phyloP scores from a whole-genome alignment of 2,797 vertebrate species.

The Mormyrops attenuatus region DNA sequence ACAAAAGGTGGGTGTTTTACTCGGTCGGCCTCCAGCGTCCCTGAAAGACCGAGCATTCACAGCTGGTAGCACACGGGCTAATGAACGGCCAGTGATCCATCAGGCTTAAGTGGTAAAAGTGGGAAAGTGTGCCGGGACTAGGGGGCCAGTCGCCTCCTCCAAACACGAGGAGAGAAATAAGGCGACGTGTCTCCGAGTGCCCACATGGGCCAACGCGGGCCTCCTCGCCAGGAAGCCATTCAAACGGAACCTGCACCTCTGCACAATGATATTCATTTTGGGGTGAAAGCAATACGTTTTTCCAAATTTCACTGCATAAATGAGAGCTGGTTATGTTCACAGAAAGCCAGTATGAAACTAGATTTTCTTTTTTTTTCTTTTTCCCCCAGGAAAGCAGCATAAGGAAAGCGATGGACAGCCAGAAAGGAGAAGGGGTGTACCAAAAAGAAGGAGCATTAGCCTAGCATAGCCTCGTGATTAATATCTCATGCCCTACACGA shows the following conservation, averaged over 20 bases:
- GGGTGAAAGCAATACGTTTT: constrained; percentile 7
- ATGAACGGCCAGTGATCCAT: constrained; percentile 85
- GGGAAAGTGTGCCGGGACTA: constrained; percentile 72
- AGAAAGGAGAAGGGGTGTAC: constrained; percentile 18
- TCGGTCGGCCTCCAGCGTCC: constrained; percentile 71
- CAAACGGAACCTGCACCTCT: neutral
- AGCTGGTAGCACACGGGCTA: constrained; percentile 67
- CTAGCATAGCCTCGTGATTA: neutral
- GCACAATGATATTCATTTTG: neutral
- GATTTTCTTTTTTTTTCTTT: neutral
- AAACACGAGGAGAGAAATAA: neutral
- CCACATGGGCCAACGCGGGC: neutral
- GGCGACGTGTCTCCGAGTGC: neutral
- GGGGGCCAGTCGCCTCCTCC: neutral
- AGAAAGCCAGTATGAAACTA: constrained; percentile 31
- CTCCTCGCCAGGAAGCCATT: neutral
- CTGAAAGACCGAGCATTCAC: constrained; percentile 84
- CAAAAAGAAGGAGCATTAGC: constrained; percentile 32
- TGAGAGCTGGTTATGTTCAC: constrained; percentile 35
- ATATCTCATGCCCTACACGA: neutral
- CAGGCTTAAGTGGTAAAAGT: constrained; percentile 76
- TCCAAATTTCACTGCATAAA: constrained; percentile 47
- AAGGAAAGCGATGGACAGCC: constrained; percentile 47
- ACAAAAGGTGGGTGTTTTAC: constrained; percentile 87
- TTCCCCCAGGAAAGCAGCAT: constrained; percentile 28